Evolutionary conservation across 2,888 invertebrate genomes (phyloP).

Genomic region (Phymatocera aterrima): DNA sequence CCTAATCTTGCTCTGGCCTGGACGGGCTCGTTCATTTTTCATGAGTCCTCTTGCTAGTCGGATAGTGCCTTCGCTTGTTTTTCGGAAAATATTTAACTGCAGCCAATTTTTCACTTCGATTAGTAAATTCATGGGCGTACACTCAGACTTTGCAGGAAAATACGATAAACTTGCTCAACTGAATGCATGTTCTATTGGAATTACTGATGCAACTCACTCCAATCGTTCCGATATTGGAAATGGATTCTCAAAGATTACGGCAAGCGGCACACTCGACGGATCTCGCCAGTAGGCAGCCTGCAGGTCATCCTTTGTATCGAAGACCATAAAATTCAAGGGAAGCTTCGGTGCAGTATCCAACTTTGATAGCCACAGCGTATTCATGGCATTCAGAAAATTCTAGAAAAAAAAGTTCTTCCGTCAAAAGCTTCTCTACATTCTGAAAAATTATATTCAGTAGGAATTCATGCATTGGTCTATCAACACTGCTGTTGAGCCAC

Average conservation of each 20-base stretch:
- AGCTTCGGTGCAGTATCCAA: slow-evolving; percentile 75
- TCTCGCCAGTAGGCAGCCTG: slow-evolving; percentile 83
- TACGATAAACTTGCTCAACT: neutral
- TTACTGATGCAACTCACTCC: slow-evolving; percentile 73
- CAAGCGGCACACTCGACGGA: slow-evolving; percentile 82
- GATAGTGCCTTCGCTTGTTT: neutral
- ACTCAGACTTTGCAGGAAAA: neutral
- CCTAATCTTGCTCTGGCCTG: neutral
- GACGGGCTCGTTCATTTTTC: neutral
- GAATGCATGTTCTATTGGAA: neutral
- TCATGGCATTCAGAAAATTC: slow-evolving; percentile 81
- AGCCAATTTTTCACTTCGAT: neutral
- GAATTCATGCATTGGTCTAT: neutral
- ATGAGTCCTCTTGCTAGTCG: neutral
- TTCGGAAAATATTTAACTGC: neutral
- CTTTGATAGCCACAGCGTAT: slow-evolving; percentile 78
- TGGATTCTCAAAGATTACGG: slow-evolving; percentile 81
- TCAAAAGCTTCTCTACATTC: neutral
- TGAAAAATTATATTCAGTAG: neutral
- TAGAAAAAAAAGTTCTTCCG: slow-evolving; percentile 61
- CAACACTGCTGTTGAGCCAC: too few species aligned
- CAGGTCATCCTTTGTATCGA: slow-evolving; percentile 81
- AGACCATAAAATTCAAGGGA: slow-evolving; percentile 81
- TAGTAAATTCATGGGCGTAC: neutral
- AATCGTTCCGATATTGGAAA: slow-evolving; percentile 72